Conservation (phyloP, 2,797 vertebrate species). For the Galago senegalensis region DNA sequence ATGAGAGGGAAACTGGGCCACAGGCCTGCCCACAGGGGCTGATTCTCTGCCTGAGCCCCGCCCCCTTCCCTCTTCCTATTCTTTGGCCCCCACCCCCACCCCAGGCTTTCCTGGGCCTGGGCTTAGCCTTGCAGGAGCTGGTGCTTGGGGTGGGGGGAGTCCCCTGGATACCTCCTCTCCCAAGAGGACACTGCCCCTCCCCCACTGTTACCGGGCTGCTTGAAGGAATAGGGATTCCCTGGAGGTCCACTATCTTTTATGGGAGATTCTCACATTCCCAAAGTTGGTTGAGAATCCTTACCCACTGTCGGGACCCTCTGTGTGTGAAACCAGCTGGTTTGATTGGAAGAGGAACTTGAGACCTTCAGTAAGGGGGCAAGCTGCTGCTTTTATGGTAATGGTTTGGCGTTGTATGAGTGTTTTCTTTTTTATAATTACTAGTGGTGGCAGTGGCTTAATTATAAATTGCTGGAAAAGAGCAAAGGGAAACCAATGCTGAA, state of each 20-base stretch:
- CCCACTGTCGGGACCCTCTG: neutral
- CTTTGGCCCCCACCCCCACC: neutral
- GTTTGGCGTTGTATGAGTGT: neutral
- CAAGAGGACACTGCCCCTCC: neutral
- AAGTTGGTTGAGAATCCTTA: constrained; percentile 45
- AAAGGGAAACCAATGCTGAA: constrained; percentile 47
- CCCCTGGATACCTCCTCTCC: neutral
- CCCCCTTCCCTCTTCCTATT: neutral
- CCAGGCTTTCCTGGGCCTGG: neutral
- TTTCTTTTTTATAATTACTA: constrained; percentile 35
- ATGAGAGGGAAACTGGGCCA: neutral
- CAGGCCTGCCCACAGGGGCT: neutral
- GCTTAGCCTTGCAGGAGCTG: neutral
- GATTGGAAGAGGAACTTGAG: constrained; percentile 49
- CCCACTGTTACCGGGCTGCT: neutral
- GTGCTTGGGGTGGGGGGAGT: neutral
- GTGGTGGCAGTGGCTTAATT: neutral
- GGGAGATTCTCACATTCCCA: constrained; percentile 14
- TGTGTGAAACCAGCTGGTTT: neutral
- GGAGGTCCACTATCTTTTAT: neutral
- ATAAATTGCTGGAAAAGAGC: constrained; percentile 28
- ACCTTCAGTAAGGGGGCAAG: neutral
- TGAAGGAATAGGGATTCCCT: neutral
- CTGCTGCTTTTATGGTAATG: neutral
- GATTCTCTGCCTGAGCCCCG: neutral